Percentiles rank a stretch among this genome's conserved stretches.
These are phyloP conservation scores for Nanorana parkeri DNA, from an alignment of 2,113 vertebrate species.

Conservation along the genomic window DNA sequence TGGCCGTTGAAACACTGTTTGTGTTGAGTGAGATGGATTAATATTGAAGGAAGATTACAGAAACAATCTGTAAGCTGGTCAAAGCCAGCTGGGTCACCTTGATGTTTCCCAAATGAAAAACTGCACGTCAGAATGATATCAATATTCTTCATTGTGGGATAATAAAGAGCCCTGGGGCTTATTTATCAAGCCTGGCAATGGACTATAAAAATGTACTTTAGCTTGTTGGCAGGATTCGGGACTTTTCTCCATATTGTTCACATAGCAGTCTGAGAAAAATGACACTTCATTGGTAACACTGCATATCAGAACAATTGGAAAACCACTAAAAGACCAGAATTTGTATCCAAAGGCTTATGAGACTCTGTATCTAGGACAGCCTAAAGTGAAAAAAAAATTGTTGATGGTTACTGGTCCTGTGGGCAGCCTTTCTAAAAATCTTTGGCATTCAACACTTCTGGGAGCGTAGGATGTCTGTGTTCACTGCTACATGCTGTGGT, in stretches of 20 bases:
- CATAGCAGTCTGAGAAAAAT: conserved; percentile 12
- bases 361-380: not conserved
- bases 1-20: conserved; percentile 70
- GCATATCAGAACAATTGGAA: not conserved
- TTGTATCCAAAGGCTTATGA: not conserved
- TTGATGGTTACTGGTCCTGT: too few species aligned
- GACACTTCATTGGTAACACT: conserved; percentile 14
- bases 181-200: conserved; percentile 47
- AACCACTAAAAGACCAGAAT: not conserved
- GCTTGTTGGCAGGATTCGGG: not conserved
- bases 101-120: conserved; percentile 72
- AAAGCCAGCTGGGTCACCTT: conserved; percentile 80
- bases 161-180: conserved; percentile 29
- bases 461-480: too few species aligned
- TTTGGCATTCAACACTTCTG: too few species aligned
- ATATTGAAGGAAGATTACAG: conserved; percentile 75
- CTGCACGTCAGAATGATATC: conserved; percentile 68
- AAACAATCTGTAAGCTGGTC: conserved; percentile 75
- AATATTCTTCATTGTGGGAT: conserved; percentile 34
- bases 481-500: too few species aligned
- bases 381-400: too few species aligned
- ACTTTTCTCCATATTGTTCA: not conserved
- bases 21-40: conserved; percentile 79
- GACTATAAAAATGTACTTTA: conserved; percentile 9
- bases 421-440: too few species aligned